A percentile compares a stretch with the other conserved stretches of the same genome.
Conservation (phyloP, 1,140 invertebrate species). For the Cepaea nemoralis region DNA sequence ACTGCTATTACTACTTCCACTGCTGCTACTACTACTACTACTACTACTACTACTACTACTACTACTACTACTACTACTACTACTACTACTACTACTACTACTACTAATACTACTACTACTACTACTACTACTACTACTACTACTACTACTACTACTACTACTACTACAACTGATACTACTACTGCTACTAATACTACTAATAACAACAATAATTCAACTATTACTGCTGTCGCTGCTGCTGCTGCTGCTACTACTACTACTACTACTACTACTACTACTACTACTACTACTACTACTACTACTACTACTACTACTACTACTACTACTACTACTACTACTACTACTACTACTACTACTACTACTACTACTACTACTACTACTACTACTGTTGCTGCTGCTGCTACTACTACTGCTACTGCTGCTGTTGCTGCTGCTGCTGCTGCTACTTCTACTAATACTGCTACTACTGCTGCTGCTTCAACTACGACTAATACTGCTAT, state of each 20-base stretch:
- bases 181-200: no score
- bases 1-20: no score
- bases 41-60: no score
- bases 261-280: background rate
- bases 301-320: background rate
- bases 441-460: no score
- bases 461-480: no score
- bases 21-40: no score
- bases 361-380: background rate
- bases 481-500: no score
- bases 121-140: constrained; percentile 10
- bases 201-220: background rate
- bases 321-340: background rate
- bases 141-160: constrained; percentile 5
- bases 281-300: constrained; percentile 4
- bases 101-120: no score
- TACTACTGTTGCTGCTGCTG: background rate
- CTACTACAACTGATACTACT: constrained; percentile 5
- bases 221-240: constrained; percentile 3
- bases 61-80: no score
- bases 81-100: no score
- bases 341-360: constrained; percentile 15
- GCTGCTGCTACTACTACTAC: constrained; percentile 3
- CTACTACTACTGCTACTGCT: background rate
- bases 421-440: no score